Evolutionary conservation across 1,140 invertebrate genomes (phyloP), one percentile per base, ranked within the genome.

Genomic region (Cheumatopsyche charites): DNA sequence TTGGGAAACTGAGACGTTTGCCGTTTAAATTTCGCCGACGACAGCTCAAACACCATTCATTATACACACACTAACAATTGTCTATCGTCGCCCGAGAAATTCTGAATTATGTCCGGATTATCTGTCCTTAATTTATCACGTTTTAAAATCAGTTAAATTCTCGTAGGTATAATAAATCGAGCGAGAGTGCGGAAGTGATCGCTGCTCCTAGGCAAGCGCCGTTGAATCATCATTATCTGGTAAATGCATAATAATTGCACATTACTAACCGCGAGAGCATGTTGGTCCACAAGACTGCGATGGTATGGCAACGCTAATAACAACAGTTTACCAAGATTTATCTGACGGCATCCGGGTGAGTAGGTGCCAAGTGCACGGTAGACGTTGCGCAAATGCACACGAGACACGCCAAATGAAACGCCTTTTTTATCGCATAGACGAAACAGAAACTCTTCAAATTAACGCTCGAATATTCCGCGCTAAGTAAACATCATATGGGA

Each of bases 201-300:
- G 42, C 3, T 47, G 43, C n/a, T 19, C 63, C 19, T 23, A 47
- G 26, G 47, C 49, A 11, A 68, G 15, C 66, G 49, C n/a, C n/a
- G 47, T 47, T 68, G 66, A 68, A 68, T 68, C 66, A 68, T 68
- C 66, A 68, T 68, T 68, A 68, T 68, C 47, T 15, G 23, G 62
- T 71, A 71, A 72, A 72, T 72, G 63, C 47, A 72, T 72, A 65
- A 72, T 72, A 72, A 72, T 72, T 72, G 62, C 70, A 41, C 49
- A 72, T 72, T 72, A 66, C 52, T 17, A 29, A 67, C 62, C 52
- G 25, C 23, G 25, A 58, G 66, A 47, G 47, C 66, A 68, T 68
- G 66, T 68, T 55, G 23, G 15, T n/a, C 66, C 66, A 47, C 6
- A 47, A 68, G 49, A 43, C 66, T 41, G 9, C 12, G 45, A 26